These are phyloP conservation scores for Drosophila koepferae DNA, from an alignment of 2,888 invertebrate species.

Conservation along the genomic window DNA sequence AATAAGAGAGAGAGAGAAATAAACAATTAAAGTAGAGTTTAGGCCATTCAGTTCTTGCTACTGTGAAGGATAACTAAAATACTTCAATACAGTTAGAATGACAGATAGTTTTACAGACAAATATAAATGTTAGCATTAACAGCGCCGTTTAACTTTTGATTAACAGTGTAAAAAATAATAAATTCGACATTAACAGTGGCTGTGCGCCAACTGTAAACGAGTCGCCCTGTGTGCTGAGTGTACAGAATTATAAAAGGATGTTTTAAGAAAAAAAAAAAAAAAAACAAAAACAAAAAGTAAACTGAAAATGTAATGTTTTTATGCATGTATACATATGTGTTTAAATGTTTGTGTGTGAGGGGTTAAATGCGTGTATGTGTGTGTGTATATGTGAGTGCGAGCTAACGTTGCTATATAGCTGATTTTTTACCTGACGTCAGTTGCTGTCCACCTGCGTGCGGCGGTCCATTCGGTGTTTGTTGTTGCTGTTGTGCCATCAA, in stretches of 20 bases:
- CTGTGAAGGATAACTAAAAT: constrained; percentile 12
- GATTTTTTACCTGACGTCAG: constrained; percentile 81
- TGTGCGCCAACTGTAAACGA: constrained; percentile 17
- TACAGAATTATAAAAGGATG: neutral
- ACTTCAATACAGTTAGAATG: constrained; percentile 17
- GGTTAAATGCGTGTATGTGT: constrained; percentile 7
- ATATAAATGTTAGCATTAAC: constrained; percentile 11
- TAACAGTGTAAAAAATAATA: constrained; percentile 32
- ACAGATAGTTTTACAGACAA: constrained; percentile 23
- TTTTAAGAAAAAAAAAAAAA: constrained; percentile 1
- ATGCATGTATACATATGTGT: neutral
- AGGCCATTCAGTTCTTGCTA: neutral
- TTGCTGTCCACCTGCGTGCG: constrained; percentile 81
- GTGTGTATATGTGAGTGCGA: constrained; percentile 4
- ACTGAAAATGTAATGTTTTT: constrained; percentile 3
- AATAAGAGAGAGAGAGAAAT: neutral
- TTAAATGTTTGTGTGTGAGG: constrained; percentile 3
- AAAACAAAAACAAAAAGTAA: constrained; percentile 7
- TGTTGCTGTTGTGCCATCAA: constrained; percentile 83
- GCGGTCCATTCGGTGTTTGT: constrained; percentile 83
- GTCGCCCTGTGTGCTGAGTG: constrained; percentile 46
- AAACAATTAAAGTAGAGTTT: neutral
- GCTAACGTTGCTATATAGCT: constrained; percentile 27
- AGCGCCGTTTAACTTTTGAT: constrained; percentile 29
- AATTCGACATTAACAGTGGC: constrained; percentile 10